Conservation (phyloP, 2,888 invertebrate genomes). For the Sabellastarte sp. region DNA sequence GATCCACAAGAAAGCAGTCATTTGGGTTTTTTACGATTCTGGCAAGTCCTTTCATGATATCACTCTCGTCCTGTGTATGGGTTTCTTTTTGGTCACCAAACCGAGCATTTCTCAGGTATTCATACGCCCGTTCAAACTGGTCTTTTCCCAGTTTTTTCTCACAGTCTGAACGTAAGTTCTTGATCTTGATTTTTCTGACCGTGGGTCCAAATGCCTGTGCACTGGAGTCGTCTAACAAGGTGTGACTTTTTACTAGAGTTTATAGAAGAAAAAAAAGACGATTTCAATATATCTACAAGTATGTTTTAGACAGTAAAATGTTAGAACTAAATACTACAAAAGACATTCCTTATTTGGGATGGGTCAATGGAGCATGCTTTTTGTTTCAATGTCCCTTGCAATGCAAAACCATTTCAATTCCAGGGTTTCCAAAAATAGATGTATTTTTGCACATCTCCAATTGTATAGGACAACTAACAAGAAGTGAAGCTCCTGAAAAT, state of each 20-base stretch:
- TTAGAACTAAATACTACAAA: too few relatives aligned
- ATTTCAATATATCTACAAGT: too few relatives aligned
- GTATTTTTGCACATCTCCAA: too few relatives aligned
- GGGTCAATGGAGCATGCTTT: too few relatives aligned
- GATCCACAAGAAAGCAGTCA: slow-evolving; percentile 58
- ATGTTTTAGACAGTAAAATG: too few relatives aligned
- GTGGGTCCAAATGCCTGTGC: slow-evolving; percentile 55
- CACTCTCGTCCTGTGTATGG: slow-evolving; percentile 40
- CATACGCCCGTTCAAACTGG: slow-evolving; percentile 50
- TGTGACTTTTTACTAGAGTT: slow-evolving; percentile 27
- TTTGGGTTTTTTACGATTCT: slow-evolving; percentile 50
- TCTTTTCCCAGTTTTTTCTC: slow-evolving; percentile 46
- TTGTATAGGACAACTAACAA: too few relatives aligned
- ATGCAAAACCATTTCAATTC: too few relatives aligned
- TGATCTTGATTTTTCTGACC: slow-evolving; percentile 51
- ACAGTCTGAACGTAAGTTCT: slow-evolving; percentile 52
- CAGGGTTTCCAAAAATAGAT: too few relatives aligned
- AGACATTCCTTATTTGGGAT: too few relatives aligned
- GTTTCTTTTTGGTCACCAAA: slow-evolving; percentile 27
- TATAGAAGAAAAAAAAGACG: too few relatives aligned
- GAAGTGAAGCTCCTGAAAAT: too few relatives aligned
- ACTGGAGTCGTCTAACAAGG: slow-evolving; percentile 45
- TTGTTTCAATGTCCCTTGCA: too few relatives aligned
- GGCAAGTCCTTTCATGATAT: slow-evolving; percentile 51
- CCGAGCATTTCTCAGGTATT: slow-evolving; percentile 49